A percentile compares a stretch with the other conserved stretches of the same genome.
Evolutionary conservation across 2,888 invertebrate genomes (phyloP).

Genomic region (Candidula unifasciata): DNA sequence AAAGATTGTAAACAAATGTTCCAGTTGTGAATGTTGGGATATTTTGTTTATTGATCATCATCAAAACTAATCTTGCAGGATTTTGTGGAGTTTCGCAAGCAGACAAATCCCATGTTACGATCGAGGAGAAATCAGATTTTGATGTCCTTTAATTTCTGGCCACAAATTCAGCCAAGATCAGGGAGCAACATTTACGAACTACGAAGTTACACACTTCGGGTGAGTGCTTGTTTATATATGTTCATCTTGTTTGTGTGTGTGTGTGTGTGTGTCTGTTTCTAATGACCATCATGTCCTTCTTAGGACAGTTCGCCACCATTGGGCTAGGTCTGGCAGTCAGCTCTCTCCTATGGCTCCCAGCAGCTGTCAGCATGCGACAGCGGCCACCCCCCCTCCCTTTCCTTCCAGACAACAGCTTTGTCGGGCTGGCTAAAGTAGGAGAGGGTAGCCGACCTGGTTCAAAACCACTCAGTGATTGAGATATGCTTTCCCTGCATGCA

Average conservation of each 20-base stretch:
- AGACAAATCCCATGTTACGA: constrained; percentile 81
- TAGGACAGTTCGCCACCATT: no score
- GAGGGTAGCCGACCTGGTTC: no score
- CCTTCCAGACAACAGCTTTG: no score
- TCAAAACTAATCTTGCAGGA: constrained; percentile 62
- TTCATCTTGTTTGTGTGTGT: no score
- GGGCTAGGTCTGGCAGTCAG: no score
- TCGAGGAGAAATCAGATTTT: constrained; percentile 94
- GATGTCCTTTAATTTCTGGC: constrained; percentile 97
- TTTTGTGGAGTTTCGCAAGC: constrained; percentile 72
- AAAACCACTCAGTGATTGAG: neutral
- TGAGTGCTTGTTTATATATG: constrained; percentile 53
- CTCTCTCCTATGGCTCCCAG: no score
- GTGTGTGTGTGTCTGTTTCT: no score
- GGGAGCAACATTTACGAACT: constrained; percentile 94
- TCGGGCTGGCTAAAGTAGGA: no score
- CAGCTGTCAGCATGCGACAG: no score
- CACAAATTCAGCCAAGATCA: constrained; percentile 86
- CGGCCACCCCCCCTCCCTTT: no score
- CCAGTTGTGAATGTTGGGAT: neutral
- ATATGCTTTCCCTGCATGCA: no score
- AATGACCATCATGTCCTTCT: no score
- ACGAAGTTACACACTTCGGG: constrained; percentile 91
- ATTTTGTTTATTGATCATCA: neutral
- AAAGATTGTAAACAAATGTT: neutral